Evolutionary conservation across 2,113 vertebrate genomes (phyloP).

Genomic region (Lophura nycthemera): DNA sequence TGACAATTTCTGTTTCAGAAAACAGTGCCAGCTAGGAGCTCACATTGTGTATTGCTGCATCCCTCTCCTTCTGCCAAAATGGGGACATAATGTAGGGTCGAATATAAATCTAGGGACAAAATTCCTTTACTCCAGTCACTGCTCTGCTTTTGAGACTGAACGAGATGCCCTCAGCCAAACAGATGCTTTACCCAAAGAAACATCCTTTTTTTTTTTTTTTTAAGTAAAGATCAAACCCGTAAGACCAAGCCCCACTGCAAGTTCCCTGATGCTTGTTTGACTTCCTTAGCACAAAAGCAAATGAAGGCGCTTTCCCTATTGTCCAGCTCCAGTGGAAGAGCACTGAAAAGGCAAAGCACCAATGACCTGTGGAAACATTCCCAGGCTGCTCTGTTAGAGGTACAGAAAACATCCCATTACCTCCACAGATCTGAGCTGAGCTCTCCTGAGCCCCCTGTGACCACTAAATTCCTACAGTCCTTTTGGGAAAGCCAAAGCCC

Average conservation of each 20-base stretch:
- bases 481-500: neutral
- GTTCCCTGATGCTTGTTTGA: constrained; percentile 61
- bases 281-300: constrained; percentile 64
- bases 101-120: neutral
- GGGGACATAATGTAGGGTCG: neutral
- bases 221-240: neutral
- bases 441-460: neutral
- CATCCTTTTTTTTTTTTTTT: neutral
- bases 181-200: constrained; percentile 34
- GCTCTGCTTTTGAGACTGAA: constrained; percentile 4
- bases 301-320: constrained; percentile 44
- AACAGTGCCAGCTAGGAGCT: neutral
- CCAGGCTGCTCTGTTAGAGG: constrained; percentile 9
- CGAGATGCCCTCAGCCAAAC: neutral
- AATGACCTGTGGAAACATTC: constrained; percentile 58
- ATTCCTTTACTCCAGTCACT: neutral
- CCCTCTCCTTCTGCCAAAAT: neutral
- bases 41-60: neutral
- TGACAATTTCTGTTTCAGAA: neutral
- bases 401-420: neutral
- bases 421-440: neutral
- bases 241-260: constrained; percentile 32
- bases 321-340: constrained; percentile 31
- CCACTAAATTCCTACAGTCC: fast-evolving
- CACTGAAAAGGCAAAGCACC: constrained; percentile 46